Conservation (phyloP, 2,113 vertebrate genomes). For the Butorides virescens region DNA sequence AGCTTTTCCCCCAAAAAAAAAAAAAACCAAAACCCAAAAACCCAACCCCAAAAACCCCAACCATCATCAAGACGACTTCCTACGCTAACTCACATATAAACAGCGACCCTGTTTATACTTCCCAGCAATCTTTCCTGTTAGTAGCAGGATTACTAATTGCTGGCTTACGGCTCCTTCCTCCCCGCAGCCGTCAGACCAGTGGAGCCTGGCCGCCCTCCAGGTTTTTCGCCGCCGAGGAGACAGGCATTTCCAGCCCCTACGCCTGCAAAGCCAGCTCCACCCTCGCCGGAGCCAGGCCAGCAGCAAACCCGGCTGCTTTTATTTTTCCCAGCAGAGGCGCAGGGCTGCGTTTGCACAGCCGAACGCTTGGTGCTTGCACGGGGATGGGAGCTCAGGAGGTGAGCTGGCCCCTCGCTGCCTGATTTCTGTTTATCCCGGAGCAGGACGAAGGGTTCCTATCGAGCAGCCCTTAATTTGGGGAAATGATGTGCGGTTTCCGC, state of each 20-base stretch:
- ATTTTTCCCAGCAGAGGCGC: not conserved
- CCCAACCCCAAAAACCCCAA: not conserved
- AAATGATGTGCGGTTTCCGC: not conserved
- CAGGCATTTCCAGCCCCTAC: conserved; percentile 19
- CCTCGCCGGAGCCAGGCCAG: not conserved
- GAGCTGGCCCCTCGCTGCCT: not conserved
- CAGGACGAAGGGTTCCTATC: not conserved
- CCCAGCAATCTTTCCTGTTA: conserved; percentile 58
- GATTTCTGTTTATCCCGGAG: not conserved
- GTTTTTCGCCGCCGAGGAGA: not conserved
- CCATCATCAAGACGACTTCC: not conserved
- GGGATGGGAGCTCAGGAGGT: not conserved
- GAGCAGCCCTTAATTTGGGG: not conserved
- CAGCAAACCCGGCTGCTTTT: not conserved
- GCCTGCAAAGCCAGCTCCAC: not conserved
- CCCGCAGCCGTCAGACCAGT: not conserved
- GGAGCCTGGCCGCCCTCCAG: conserved; percentile 34
- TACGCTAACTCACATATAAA: not conserved
- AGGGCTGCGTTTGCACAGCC: not conserved
- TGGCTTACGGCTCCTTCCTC: conserved; percentile 53
- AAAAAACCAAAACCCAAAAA: not conserved
- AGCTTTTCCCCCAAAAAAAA: not conserved
- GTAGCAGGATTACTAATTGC: conserved; percentile 64
- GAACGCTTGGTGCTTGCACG: not conserved
- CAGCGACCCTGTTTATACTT: conserved; percentile 53